Percentiles rank a stretch among this genome's conserved stretches.
Evolutionary conservation across 2,888 invertebrate genomes (phyloP).

Genomic region (Caenorhabditis angaria): DNA sequence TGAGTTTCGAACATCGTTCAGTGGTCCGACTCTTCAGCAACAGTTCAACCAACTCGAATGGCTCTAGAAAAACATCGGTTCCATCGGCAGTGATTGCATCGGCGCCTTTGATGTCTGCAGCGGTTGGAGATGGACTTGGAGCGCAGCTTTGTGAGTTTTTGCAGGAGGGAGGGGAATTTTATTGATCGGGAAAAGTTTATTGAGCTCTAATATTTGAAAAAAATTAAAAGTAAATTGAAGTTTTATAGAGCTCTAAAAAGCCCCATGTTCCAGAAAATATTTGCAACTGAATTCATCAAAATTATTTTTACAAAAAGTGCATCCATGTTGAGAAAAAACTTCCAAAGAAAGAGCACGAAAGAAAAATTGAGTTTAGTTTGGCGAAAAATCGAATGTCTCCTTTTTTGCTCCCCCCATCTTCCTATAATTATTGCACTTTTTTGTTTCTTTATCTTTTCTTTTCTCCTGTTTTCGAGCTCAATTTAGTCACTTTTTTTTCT

Average conservation of each 20-base stretch:
- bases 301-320: too few relatives aligned
- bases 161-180: too few relatives aligned
- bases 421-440: slow-evolving; percentile 3
- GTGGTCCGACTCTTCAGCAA: slow-evolving; percentile 57
- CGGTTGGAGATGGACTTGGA: slow-evolving; percentile 62
- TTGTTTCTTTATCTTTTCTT: neutral
- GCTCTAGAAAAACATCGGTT: slow-evolving; percentile 48
- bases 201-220: too few relatives aligned
- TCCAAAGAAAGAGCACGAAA: neutral
- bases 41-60: slow-evolving; percentile 47
- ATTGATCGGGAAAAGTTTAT: too few relatives aligned
- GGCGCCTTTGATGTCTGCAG: slow-evolving; percentile 62
- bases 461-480: neutral
- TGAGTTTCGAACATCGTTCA: slow-evolving; percentile 57
- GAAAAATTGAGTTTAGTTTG: neutral
- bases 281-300: too few relatives aligned
- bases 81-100: slow-evolving; percentile 59
- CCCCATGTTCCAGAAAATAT: too few relatives aligned
- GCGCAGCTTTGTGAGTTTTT: slow-evolving; percentile 61
- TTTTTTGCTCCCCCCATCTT: neutral
- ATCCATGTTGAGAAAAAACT: neutral
- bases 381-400: neutral
- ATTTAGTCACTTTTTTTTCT: neutral
- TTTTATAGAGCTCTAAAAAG: too few relatives aligned
- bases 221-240: too few relatives aligned